phyloP scores from a whole-genome alignment of 2,113 vertebrate species.

The Microcebus jonahi region DNA sequence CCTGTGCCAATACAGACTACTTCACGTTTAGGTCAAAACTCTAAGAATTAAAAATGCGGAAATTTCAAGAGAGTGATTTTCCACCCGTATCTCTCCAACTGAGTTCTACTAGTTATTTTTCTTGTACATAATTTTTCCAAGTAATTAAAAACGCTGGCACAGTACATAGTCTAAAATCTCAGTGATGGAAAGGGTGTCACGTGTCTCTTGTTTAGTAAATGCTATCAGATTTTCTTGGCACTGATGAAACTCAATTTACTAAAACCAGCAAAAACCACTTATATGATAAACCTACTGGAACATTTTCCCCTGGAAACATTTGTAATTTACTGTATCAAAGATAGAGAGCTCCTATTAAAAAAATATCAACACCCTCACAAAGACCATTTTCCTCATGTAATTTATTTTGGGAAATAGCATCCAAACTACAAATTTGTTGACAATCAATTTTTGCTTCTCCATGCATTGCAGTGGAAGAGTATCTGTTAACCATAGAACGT shows the following conservation, averaged over 20 bases:
- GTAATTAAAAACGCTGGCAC: constrained; percentile 62
- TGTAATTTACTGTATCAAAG: constrained; percentile 40
- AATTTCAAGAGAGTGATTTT: neutral
- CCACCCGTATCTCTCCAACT: neutral
- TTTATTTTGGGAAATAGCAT: constrained; percentile 57
- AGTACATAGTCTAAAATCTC: neutral
- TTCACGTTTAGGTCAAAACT: neutral
- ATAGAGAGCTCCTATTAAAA: constrained; percentile 62
- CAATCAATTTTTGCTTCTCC: constrained; percentile 71
- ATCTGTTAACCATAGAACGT: constrained; percentile 41
- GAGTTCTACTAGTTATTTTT: neutral
- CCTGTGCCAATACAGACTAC: neutral
- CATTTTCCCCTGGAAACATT: constrained; percentile 50
- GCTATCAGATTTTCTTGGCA: neutral
- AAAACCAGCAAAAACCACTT: constrained; percentile 30
- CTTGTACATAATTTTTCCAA: constrained; percentile 4
- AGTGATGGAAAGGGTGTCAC: neutral
- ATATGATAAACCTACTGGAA: constrained; percentile 37
- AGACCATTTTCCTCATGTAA: constrained; percentile 50
- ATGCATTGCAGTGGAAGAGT: neutral
- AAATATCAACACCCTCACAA: constrained; percentile 66
- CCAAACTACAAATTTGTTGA: constrained; percentile 62
- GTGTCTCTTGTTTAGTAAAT: neutral
- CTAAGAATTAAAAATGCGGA: neutral
- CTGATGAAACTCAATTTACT: constrained; percentile 52